Evolutionary conservation across 2,113 vertebrate species (phyloP).

Genomic region (Chauna torquata): DNA sequence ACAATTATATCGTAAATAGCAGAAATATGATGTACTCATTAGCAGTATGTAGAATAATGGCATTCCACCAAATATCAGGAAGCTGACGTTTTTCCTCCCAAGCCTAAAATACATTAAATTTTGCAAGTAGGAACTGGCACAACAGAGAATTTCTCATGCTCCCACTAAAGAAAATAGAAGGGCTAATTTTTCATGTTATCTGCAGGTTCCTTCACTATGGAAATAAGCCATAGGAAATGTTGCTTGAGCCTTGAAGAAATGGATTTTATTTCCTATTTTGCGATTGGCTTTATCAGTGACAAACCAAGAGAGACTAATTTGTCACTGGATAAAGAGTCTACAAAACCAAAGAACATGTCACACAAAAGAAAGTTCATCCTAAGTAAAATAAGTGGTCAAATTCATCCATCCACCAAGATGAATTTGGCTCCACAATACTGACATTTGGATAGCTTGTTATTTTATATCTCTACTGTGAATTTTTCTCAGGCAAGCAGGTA

Average conservation of each 20-base stretch:
- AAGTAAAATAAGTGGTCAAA: not conserved
- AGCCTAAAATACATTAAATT: not conserved
- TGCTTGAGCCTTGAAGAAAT: not conserved
- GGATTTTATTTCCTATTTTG: not conserved
- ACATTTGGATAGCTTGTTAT: not conserved
- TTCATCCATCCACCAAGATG: not conserved
- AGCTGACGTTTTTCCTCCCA: not conserved
- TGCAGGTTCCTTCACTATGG: not conserved
- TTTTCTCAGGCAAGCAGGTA: not conserved
- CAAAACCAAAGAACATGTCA: not conserved
- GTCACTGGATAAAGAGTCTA: not conserved
- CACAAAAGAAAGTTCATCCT: not conserved
- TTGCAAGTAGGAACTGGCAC: not conserved
- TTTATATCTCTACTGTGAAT: not conserved
- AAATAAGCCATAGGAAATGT: not conserved
- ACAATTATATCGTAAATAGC: not conserved
- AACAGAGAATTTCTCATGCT: not conserved
- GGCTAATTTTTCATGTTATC: not conserved
- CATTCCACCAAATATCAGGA: not conserved
- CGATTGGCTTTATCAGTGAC: not conserved
- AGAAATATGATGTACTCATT: not conserved
- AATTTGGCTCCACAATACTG: not conserved
- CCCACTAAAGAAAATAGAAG: not conserved
- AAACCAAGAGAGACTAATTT: not conserved
- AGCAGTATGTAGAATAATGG: no score